Evolutionary conservation across 2,888 invertebrate genomes (phyloP).

Genomic region (Drosophila longiperda): DNA sequence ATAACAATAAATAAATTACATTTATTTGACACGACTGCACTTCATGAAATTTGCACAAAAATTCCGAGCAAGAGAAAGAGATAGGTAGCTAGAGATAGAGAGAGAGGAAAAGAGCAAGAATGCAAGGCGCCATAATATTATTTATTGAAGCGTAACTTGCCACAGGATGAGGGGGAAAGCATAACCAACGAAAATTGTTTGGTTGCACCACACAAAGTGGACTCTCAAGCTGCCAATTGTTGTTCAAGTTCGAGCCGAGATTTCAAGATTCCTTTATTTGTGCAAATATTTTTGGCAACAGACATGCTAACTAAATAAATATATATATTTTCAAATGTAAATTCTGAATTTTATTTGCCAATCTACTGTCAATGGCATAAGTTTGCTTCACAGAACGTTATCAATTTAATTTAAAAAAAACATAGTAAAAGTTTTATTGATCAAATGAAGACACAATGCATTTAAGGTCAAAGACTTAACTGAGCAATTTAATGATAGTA

Average conservation of each 20-base stretch:
- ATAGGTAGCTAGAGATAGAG: neutral
- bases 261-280: slow-evolving; percentile 13
- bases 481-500: neutral
- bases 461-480: accelerated
- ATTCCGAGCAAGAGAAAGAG: neutral
- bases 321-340: slow-evolving; percentile 5
- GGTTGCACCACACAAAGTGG: slow-evolving; percentile 8
- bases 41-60: slow-evolving; percentile 53
- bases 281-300: slow-evolving; percentile 20
- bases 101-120: neutral
- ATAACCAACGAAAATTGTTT: slow-evolving; percentile 50
- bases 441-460: neutral
- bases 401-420: neutral
- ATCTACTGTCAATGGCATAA: neutral
- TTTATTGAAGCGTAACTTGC: slow-evolving; percentile 62
- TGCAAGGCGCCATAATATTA: slow-evolving; percentile 46
- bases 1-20: slow-evolving; percentile 56
- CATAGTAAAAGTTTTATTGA: neutral
- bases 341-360: neutral
- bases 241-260: slow-evolving; percentile 7
- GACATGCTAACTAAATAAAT: neutral
- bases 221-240: slow-evolving; percentile 30
- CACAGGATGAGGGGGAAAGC: slow-evolving; percentile 16
- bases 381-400: neutral
- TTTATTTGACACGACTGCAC: slow-evolving; percentile 65